These are phyloP conservation scores for Drosophila mulleri DNA, from an alignment of 2,888 invertebrate genomes.

Conservation along the genomic window DNA sequence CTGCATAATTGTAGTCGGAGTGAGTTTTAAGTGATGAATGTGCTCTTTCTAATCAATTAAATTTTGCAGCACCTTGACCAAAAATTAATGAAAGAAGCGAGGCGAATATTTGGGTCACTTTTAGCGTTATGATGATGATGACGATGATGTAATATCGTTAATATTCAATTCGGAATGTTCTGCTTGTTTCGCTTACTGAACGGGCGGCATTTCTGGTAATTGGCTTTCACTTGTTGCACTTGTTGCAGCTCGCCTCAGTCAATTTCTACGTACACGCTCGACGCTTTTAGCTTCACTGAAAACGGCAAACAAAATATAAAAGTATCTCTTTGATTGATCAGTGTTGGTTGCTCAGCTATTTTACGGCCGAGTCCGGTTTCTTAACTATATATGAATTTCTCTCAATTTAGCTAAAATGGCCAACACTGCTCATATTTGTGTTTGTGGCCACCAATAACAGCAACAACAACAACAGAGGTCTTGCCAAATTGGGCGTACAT, in stretches of 20 bases:
- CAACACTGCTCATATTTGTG: constrained; percentile 39
- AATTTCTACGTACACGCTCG: constrained; percentile 32
- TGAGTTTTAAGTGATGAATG: background rate
- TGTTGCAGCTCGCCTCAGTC: constrained; percentile 57
- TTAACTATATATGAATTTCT: constrained; percentile 17
- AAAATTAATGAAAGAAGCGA: constrained; percentile 21
- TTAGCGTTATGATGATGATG: constrained; percentile 2
- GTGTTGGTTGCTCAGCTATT: constrained; percentile 31
- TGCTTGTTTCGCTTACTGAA: constrained; percentile 68
- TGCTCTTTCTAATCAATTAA: constrained; percentile 2
- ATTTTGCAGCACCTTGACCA: constrained; percentile 29
- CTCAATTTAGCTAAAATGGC: constrained; percentile 31
- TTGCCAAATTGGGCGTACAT: constrained; percentile 63
- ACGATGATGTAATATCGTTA: constrained; percentile 62
- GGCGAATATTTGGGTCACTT: constrained; percentile 40
- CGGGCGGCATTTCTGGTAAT: constrained; percentile 68
- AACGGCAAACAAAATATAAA: constrained; percentile 69
- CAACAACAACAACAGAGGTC: constrained; percentile 48
- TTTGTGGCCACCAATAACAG: constrained; percentile 20
- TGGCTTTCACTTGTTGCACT: constrained; percentile 76
- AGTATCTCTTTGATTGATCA: constrained; percentile 40
- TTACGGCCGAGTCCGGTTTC: constrained; percentile 58
- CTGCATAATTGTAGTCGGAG: constrained; percentile 29
- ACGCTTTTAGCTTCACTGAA: constrained; percentile 60
- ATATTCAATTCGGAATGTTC: constrained; percentile 33